Conservation (phyloP, 2,797 vertebrate genomes). For the Tadarida brasiliensis region DNA sequence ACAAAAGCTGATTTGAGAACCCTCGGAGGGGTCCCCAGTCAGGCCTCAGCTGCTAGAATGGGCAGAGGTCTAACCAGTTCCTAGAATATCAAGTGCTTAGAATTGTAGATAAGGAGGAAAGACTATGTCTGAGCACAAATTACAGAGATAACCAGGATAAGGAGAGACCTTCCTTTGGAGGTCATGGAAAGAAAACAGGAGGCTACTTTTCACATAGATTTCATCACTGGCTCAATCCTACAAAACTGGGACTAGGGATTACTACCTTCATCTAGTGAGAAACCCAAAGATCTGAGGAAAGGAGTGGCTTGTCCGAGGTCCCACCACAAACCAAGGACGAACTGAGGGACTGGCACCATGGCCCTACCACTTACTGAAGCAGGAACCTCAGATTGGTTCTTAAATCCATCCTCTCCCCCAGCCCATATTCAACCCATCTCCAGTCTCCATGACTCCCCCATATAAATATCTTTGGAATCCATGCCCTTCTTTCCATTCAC, state of each 20-base stretch:
- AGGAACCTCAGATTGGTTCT: neutral
- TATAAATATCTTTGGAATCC: neutral
- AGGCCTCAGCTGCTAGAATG: neutral
- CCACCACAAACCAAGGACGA: neutral
- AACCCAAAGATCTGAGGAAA: conserved; percentile 6
- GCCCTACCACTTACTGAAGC: neutral
- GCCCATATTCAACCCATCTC: neutral
- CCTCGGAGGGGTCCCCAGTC: neutral
- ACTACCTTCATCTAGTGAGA: neutral
- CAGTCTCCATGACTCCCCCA: neutral
- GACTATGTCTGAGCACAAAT: conserved; percentile 1
- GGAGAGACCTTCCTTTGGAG: neutral
- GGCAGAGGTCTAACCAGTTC: neutral
- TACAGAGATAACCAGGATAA: neutral
- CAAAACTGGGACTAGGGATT: neutral
- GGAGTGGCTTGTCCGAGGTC: neutral
- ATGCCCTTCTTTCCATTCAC: neutral
- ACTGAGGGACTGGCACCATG: neutral
- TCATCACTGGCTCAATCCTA: neutral
- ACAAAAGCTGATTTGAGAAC: conserved; percentile 69
- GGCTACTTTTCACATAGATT: neutral
- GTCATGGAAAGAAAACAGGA: neutral
- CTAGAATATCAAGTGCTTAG: neutral
- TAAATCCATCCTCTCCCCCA: neutral
- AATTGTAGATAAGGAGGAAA: conserved; percentile 17